Evolutionary conservation across 2,797 vertebrate genomes (phyloP), one percentile per base, ranked within the genome.

Genomic region (Cottoperca gobio): DNA sequence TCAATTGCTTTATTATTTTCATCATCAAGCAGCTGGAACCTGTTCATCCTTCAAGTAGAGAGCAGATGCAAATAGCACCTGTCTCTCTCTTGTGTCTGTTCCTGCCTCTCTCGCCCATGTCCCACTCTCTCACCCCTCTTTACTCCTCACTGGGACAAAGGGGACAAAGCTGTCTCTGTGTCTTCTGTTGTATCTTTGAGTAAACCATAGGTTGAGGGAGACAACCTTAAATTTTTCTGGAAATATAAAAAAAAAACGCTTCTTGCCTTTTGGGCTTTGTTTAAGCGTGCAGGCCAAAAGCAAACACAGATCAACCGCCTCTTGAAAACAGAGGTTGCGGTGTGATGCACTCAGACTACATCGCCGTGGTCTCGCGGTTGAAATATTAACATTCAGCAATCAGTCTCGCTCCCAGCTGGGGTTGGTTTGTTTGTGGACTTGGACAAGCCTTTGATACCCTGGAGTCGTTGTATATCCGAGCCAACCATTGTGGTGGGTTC

Each of bases 271-370:
- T 33, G 23, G 55, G n/a, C 54, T 67, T 72, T 43, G 52, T 84
- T 82, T 80, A 81, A 77, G 70, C 26, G 66, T 64, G 61, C 65
- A 67, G 33, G 58, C 67, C 35, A 71, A 76, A 71, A 40, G 23
- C 54, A 77, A 78, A 73, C 65, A 69, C 46, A 58, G 24, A 70
- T 52, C 40, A n/a, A 55, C 49, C 11, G 49, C 49, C 61, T 63
- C 24, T 69, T 71, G 49, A 81, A 65, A 70, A 70, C 46, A 48
- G 12, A 61, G 68, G 45, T 46, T 57, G 69, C 53, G 62, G 43
- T 70, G 68, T 60, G 72, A 52, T 79, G 46, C 19, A 21, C 31
- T 79, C 31, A 10, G 31, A 39, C 54, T 65, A 10, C 45, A 72
- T 78, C 71, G 35, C 28, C 1, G 2, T 3, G 13, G 23, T 17